Percentiles rank a stretch among this genome's conserved stretches.
These are phyloP conservation scores for Tillus elongatus DNA, from an alignment of 2,888 invertebrate species.

Conservation along the genomic window DNA sequence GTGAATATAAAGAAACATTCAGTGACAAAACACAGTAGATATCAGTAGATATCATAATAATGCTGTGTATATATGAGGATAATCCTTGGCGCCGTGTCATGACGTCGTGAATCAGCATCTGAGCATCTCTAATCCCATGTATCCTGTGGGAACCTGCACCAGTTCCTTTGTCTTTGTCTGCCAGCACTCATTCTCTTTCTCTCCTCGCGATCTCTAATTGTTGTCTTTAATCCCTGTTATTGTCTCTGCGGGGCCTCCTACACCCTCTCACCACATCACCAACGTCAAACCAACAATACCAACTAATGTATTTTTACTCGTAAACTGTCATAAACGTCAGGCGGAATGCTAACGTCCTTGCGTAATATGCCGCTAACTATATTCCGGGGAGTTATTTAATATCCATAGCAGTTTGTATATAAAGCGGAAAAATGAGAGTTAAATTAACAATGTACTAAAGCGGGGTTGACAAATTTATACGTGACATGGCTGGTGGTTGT, in stretches of 20 bases:
- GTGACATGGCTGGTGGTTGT: background rate
- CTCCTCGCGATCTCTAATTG: constrained; percentile 35
- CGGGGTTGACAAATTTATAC: constrained; percentile 2
- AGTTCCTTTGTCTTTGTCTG: constrained; percentile 34
- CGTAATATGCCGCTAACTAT: constrained; percentile 12
- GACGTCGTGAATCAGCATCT: constrained; percentile 41
- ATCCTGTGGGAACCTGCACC: constrained; percentile 41
- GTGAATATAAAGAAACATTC: too few relatives aligned
- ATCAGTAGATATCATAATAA: too few relatives aligned
- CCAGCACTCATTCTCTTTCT: constrained; percentile 29
- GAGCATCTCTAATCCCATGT: too few relatives aligned
- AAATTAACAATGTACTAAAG: background rate
- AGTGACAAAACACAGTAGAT: too few relatives aligned
- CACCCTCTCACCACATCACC: constrained; percentile 20
- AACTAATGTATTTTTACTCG: constrained; percentile 30
- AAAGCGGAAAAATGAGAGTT: background rate
- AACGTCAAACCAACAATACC: constrained; percentile 36
- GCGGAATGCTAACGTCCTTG: constrained; percentile 19
- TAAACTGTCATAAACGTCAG: constrained; percentile 35
- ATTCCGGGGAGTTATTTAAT: constrained; percentile 1
- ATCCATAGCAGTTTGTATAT: background rate
- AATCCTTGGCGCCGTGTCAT: constrained; percentile 19
- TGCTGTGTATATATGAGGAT: too few relatives aligned
- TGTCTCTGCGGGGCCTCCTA: constrained; percentile 34
- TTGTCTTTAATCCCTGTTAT: constrained; percentile 42